These are phyloP conservation scores for rabbit (Oryctolagus cuniculus) DNA, from an alignment of 2,113 vertebrate species.

Conservation along the genomic window mOryCun1.1 NC_091439.1:70622001-70622500, in stretches of 20 bases:
- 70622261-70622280: neutral
- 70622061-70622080: neutral
- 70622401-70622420: neutral
- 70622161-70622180: neutral
- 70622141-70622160: neutral
- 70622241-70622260: neutral
- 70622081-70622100: neutral
- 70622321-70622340: neutral
- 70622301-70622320: neutral
- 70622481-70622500: slow-evolving; percentile 43
- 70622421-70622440: neutral
- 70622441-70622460: slow-evolving; percentile 1
- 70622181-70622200: neutral
- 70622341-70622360: neutral
- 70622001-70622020: neutral
- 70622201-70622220: neutral
- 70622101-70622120: neutral
- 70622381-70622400: neutral
- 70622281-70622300: neutral
- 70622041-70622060: neutral
- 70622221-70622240: neutral
- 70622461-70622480: slow-evolving; percentile 45
- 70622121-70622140: neutral
- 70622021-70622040: neutral
- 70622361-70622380: slow-evolving; percentile 7